Base-by-base conservation (phyloP, 2,888 invertebrate species). In the Steinernema carpocapsae region DNA sequence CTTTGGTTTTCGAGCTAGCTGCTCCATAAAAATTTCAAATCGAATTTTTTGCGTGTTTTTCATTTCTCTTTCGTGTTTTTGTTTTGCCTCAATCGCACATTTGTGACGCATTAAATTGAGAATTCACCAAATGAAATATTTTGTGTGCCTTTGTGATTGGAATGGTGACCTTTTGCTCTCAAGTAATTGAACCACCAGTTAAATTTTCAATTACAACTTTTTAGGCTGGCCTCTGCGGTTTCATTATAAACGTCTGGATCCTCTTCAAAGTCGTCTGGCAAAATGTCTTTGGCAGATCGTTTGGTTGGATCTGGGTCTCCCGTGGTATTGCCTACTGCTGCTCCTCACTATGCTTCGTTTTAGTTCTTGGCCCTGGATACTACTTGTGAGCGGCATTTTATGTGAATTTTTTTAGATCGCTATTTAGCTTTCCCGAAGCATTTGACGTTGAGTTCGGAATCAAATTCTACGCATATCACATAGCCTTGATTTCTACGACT, bases 221-320 rank as follows among this genome's bases (percentile, higher is more conserved):
- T 51, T 19, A 51, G 51, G 51, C 51, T 6, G 51, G 51, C 7
- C 6, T 51, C 14, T 10, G 6, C 19, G 51, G 51, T 6, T 51
- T 51, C 6, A 10, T 51, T 19, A 51, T 51, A 10, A 51, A 51
- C 19, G 7, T 19, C 12, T 51, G 51, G 51, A 51, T 51, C n/a
- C 19, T 51, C 12, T 51, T 51, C 51, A 51, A 51, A 51, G 51
- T 51, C 14, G 6, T 51, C 12, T 51, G 51, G 51, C 51, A 51
- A 19, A 51, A 51, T 19, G 51, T 19, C 6, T 51, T 51, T 19
- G 51, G 51, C 14, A 10, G 51, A 19, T 51, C 51, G 12, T 51
- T 51, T 19, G 51, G 51, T 6, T 51, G 51, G 51, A 51, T 51
- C 6, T 51, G 51, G 51, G 51, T 51, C 51, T 51, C 51, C 12